A percentile compares a stretch with the other conserved stretches of the same genome.
These are phyloP conservation scores for Philonicus albiceps DNA, from an alignment of 2,888 invertebrate species.

Conservation along the genomic window DNA sequence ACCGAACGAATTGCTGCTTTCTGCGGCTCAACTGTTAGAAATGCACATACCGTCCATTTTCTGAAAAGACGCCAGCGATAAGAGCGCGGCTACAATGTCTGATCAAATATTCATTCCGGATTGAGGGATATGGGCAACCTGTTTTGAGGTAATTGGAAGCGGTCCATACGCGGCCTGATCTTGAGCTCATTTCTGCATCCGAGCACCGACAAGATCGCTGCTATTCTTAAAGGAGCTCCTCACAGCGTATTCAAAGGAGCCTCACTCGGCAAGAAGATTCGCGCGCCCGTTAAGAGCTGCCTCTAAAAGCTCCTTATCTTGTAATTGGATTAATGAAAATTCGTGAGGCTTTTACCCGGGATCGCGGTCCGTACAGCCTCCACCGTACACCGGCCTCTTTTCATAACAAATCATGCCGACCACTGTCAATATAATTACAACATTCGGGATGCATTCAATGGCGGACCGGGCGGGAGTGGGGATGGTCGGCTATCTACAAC, in stretches of 20 bases:
- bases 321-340: constrained; percentile 50
- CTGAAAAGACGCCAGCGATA: neutral
- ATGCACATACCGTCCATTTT: neutral
- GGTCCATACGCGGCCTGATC: neutral
- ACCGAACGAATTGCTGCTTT: neutral
- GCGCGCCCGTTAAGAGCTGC: constrained; percentile 35
- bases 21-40: neutral
- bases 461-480: constrained; percentile 5
- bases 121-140: constrained; percentile 25
- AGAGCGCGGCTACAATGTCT: constrained; percentile 8
- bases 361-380: neutral
- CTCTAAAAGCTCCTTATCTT: constrained; percentile 46
- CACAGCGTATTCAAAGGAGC: constrained; percentile 32
- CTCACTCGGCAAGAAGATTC: neutral
- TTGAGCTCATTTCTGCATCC: constrained; percentile 24
- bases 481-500: constrained; percentile 36
- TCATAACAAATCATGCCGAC: constrained; percentile 24
- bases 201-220: constrained; percentile 10
- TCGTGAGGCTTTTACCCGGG: constrained; percentile 46
- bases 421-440: constrained; percentile 40
- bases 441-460: constrained; percentile 8
- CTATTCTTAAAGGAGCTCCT: neutral
- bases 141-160: constrained; percentile 31
- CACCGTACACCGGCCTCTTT: neutral
- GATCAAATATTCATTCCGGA: constrained; percentile 36